Evolutionary conservation across 2,113 vertebrate species (phyloP), one percentile per base, ranked within the genome.

Genomic region (Scolopax mira): DNA sequence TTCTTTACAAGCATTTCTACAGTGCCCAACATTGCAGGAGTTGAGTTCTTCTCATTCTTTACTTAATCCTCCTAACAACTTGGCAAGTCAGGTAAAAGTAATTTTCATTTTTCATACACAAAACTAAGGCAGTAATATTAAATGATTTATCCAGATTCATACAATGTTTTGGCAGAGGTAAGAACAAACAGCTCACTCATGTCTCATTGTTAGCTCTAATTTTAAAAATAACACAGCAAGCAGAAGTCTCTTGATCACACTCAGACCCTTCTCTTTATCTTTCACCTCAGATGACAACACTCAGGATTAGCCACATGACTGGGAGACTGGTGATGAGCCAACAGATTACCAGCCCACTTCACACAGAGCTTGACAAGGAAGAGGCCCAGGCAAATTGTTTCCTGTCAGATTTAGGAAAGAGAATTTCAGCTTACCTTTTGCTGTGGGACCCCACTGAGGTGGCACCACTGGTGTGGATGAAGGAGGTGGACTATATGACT

Each of bases 391-490:
- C 57, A 44, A 79, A 58, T 4, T 24, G 30, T 35, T 64, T 67
- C 35, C 57, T 42, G 48, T 46, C 58, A 82, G 28, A 62, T 28
- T 49, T 44, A 60, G 49, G 35, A 30, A 55, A 31, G 37, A 41
- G n/a, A 79, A 69, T 44, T 92, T 64, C 41, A 72, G n/a, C 10
- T 87, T 89, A 89, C 96, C 87, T 94, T 55, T 52, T 75, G 60
- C n/a, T 33, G 37, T 10, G 33, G 78, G 65, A 55, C 44, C 22
- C n/a, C 1, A 0, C 77, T 18, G 52, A 88, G 46, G 65, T 5
- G 24, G 61, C 85, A 80, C 31, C 0, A 0, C 8, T 0, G 0
- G 10, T 2, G 18, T 7, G 37, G 58, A 39, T 39, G 57, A 54
- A 42, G 72, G 39, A 42, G 44, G 13, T 1, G 22, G 67, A 6